Conservation (phyloP, 2,797 vertebrate genomes). For the Tapirus indicus region DNA sequence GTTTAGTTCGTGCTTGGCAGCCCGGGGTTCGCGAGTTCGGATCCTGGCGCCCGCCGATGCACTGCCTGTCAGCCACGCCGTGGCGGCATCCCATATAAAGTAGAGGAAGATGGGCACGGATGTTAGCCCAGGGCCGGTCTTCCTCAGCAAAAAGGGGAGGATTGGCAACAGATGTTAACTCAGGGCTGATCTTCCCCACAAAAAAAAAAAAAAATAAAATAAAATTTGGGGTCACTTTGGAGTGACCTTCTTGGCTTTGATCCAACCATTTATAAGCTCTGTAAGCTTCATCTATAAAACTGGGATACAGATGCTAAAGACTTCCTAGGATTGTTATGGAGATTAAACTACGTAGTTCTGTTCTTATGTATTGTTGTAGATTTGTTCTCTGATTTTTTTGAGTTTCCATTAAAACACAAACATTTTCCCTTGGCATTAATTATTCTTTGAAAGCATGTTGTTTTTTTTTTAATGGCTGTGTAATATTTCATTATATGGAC, state of each 20-base stretch:
- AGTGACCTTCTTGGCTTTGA: not conserved
- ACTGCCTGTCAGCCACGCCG: no score
- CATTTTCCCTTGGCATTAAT: not conserved
- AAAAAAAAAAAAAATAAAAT: no score
- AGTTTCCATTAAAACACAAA: not conserved
- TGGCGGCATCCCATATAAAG: no score
- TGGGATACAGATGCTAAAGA: not conserved
- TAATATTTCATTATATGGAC: not conserved
- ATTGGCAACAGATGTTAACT: no score
- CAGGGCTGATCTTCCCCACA: no score
- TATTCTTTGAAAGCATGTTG: slow-evolving; percentile 29
- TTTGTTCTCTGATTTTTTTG: not conserved
- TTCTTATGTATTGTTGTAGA: not conserved
- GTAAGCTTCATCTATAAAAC: not conserved
- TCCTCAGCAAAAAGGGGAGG: no score
- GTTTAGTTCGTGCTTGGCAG: no score
- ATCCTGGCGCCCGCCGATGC: no score
- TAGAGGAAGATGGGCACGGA: no score
- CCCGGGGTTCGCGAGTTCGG: no score
- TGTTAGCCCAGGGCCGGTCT: no score
- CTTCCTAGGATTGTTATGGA: not conserved
- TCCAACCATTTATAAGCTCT: not conserved
- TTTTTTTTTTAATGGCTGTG: not conserved
- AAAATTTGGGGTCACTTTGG: no score
- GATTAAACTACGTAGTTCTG: not conserved